phyloP scores from a whole-genome alignment of 2,113 vertebrate species.

The Paradisaea rubra region DNA sequence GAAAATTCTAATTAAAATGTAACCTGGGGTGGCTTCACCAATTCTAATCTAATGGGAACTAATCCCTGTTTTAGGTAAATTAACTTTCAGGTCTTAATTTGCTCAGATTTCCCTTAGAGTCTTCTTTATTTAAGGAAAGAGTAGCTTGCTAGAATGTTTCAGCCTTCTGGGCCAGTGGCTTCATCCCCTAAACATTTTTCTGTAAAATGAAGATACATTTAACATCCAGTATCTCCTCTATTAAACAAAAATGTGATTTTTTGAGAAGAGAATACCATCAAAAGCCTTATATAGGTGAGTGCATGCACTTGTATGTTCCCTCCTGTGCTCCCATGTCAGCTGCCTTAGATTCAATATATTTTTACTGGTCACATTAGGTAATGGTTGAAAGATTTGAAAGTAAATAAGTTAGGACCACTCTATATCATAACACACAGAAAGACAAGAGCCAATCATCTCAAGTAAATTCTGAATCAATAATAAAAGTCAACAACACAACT shows the following conservation, averaged over 20 bases:
- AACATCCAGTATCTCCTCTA: neutral
- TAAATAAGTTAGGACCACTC: neutral
- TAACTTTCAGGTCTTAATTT: slow-evolving; percentile 28
- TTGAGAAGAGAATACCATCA: neutral
- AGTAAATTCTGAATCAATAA: neutral
- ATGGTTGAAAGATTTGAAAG: neutral
- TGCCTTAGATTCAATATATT: neutral
- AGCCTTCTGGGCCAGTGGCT: neutral
- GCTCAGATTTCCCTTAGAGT: neutral
- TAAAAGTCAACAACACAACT: neutral
- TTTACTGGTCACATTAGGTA: neutral
- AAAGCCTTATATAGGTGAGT: neutral
- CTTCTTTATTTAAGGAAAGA: neutral
- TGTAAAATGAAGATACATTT: neutral
- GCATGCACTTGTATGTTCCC: accelerated
- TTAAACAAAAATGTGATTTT: neutral
- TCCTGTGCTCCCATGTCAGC: accelerated
- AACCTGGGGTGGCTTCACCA: neutral
- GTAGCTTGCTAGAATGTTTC: neutral
- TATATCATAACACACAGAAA: neutral
- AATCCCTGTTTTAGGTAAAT: slow-evolving; percentile 6
- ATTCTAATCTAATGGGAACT: neutral
- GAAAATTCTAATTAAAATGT: slow-evolving; percentile 35
- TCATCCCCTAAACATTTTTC: neutral
- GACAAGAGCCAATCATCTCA: neutral